phyloP scores from a whole-genome alignment of 2,888 invertebrate genomes.

The Leptopterna dolabrata region DNA sequence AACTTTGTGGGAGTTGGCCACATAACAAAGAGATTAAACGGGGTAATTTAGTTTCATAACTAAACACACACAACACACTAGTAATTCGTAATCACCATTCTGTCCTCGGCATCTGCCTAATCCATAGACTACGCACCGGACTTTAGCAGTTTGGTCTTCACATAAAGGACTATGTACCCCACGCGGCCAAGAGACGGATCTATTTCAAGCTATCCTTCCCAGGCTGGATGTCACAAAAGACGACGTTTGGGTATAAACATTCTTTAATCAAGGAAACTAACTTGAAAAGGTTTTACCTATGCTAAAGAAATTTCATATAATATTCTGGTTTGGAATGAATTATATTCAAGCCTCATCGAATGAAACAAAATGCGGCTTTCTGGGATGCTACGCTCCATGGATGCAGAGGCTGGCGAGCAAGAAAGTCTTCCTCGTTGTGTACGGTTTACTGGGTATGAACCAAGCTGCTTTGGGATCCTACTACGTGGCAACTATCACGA shows the following conservation, averaged over 20 bases:
- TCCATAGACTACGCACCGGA: not conserved
- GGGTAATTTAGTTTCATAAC: too few species aligned
- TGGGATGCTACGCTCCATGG: constrained; percentile 67
- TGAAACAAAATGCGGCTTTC: constrained; percentile 61
- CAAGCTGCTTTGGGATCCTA: constrained; percentile 77
- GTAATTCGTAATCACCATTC: too few species aligned
- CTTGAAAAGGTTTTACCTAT: too few species aligned
- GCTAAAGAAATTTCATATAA: too few species aligned
- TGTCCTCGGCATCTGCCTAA: too few species aligned
- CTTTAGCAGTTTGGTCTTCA: not conserved
- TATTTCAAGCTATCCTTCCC: not conserved
- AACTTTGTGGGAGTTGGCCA: too few species aligned
- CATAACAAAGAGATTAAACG: too few species aligned
- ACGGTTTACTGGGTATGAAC: constrained; percentile 74
- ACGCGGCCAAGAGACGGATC: not conserved
- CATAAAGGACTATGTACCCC: not conserved
- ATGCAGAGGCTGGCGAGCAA: constrained; percentile 72
- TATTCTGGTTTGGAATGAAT: not conserved
- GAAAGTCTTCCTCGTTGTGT: constrained; percentile 72
- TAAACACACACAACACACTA: too few species aligned
- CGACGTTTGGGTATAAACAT: not conserved
- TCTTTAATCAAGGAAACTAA: not conserved
- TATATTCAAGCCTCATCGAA: not conserved
- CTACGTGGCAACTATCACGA: constrained; percentile 75
- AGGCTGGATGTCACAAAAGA: not conserved